Base-by-base conservation (phyloP, 2,888 invertebrate species). In the Darwinula stevensoni region DNA sequence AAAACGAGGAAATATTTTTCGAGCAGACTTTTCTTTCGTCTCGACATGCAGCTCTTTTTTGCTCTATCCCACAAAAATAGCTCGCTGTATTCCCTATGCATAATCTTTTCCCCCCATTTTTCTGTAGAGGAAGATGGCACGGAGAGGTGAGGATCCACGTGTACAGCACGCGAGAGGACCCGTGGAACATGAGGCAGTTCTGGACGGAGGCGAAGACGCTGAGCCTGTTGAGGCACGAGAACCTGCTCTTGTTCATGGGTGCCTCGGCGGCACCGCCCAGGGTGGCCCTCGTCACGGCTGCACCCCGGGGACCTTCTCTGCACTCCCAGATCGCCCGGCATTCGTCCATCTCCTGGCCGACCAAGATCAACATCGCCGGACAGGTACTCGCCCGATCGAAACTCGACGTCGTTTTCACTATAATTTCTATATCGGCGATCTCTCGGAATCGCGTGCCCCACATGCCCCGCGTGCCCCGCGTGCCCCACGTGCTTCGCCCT, bases 241-340 rank as follows among this genome's bases (percentile, higher is more conserved):
- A 54, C 41, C 45, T 54, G 27, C 47, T 48, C 5, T 44, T 55
- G 11, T 54, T 54, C 40, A 54, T 54, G 54, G 54, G 53, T 1
- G 53, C 52, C 3, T 52, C 51, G 36, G 44, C 49, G 16, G 46
- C 47, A 26, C 46, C 45, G 4, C 40, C 32, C 34, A 37, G 35
- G 34, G 33, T 37, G 14, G 37, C 37, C 17, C 36, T 40, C 17
- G 39, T 40, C 27, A 40, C 40, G 12, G 39, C 37, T n/a, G 35
- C 35, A 13, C 39, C 46, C 3, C 46, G 47, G 33, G 52, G 52
- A 3, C 42, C 44, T 14, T 47, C 51, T 4, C 40, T 53, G 30
- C 49, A 48, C 38, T 47, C 51, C 26, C 45, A 47, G 27, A 39
- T 51, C 27, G 29, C 29, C 11, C 31, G 34, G 14, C 22, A 36